Conservation (phyloP, 2,797 vertebrate species). For the Cephalopachus bancanus region DNA sequence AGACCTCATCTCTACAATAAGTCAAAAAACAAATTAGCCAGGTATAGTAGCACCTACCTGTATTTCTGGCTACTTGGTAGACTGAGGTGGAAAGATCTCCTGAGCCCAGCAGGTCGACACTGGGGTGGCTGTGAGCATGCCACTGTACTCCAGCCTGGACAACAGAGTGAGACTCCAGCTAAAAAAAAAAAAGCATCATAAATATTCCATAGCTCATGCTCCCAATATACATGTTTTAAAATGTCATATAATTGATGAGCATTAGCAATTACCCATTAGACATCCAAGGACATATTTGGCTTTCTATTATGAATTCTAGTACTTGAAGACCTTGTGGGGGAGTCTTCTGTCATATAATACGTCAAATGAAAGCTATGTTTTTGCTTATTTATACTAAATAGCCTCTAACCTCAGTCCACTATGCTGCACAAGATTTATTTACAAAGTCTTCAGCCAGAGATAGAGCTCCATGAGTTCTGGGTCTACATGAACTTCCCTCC, state of each 20-base stretch:
- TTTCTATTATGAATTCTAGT: slow-evolving; percentile 63
- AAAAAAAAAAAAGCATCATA: no score
- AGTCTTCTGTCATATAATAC: slow-evolving; percentile 39
- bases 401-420: not conserved
- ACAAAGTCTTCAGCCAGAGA: slow-evolving; percentile 35
- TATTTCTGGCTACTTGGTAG: no score
- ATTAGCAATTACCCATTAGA: slow-evolving; percentile 49
- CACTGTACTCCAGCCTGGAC: no score
- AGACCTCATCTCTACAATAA: no score
- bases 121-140: no score
- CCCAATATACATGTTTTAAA: slow-evolving; percentile 22
- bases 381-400: slow-evolving; percentile 70
- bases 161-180: no score
- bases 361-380: slow-evolving; percentile 44
- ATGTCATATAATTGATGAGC: slow-evolving; percentile 38
- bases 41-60: no score
- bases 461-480: slow-evolving; percentile 1
- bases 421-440: slow-evolving; percentile 67
- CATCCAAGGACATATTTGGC: slow-evolving; percentile 54
- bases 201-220: not conserved
- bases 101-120: no score
- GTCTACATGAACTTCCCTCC: slow-evolving; percentile 46
- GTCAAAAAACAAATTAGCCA: no score
- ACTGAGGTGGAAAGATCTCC: no score
- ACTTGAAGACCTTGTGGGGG: slow-evolving; percentile 55